Base-by-base conservation (phyloP, 2,113 vertebrate species). In the Rostratula benghalensis region DNA sequence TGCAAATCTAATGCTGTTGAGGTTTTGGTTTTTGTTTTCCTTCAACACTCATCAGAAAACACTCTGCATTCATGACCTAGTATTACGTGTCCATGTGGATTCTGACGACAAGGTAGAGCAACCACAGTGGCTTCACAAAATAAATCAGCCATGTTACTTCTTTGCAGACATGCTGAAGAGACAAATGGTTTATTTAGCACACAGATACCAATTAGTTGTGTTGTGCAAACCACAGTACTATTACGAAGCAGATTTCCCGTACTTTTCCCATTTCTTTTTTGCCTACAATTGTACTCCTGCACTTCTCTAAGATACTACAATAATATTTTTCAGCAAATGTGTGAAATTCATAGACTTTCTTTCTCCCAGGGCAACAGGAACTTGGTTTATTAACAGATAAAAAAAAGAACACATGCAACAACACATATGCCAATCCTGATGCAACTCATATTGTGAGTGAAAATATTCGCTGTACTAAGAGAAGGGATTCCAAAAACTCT, bases 41-140 rank as follows among this genome's bases (percentile, higher is more conserved):
- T 94, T 89, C 69, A 71, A 97, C 85, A 68, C 83, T 65, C 83
- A 94, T 95, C 93, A 97, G 85, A 96, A 97, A 94, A 91, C 68
- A 87, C 6, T 90, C 61, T 87, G 73, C 74, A 79, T 92, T 81
- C 8, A 5, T 77, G 82, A 97, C 84, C 91, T 91, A 91, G 63
- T n/a, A 70, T 21, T 91, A 87, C 70, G 94, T 27, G 22, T 76
- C 92, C 85, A 57, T 4, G 3, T 63, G 79, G 87, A 89, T 91
- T 91, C 83, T 83, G 57, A 92, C 78, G 61, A 92, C 92, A 90
- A 71, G 82, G 18, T n/a, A 94, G 78, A 73, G 68, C 57, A 19
- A 23, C 43, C 45, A 69, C 48, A 75, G 61, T 48, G 51, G 33
- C 81, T 89, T 89, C 83, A 91, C 78, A 59, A 56, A 85, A 74